Percentiles rank a stretch among this genome's conserved stretches.
These are phyloP conservation scores for Leucosticte australis DNA, from an alignment of 2,113 vertebrate genomes.

Conservation along the genomic window DNA sequence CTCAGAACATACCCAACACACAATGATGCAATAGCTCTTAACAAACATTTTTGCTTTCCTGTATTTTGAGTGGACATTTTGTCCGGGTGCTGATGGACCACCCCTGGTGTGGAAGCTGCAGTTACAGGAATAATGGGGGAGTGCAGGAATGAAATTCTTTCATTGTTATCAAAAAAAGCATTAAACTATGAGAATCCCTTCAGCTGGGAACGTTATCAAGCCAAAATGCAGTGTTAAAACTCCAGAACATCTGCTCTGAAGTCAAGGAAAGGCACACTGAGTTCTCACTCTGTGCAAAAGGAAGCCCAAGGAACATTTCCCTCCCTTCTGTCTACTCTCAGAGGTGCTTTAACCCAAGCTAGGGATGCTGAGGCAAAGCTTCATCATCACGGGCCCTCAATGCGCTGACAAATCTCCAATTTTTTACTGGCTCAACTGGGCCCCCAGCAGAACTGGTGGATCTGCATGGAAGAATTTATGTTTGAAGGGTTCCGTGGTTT, in stretches of 20 bases:
- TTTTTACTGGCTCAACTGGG: neutral
- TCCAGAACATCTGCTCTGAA: neutral
- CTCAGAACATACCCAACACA: neutral
- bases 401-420: neutral
- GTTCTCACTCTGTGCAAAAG: neutral
- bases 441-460: neutral
- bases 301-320: neutral
- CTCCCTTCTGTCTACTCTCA: neutral
- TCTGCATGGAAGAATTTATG: neutral
- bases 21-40: neutral
- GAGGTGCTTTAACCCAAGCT: neutral
- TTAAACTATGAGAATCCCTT: neutral
- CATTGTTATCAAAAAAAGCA: neutral
- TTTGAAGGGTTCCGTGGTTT: neutral
- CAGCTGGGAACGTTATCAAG: neutral
- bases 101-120: neutral
- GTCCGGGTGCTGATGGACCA: neutral
- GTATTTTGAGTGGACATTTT: neutral
- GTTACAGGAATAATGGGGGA: neutral
- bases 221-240: conserved; percentile 6
- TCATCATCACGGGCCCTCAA: neutral
- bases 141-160: neutral
- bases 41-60: neutral
- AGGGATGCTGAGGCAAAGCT: neutral
- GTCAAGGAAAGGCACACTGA: neutral